phyloP scores from a whole-genome alignment of 2,113 vertebrate genomes.

The Ictalurus furcatus region DNA sequence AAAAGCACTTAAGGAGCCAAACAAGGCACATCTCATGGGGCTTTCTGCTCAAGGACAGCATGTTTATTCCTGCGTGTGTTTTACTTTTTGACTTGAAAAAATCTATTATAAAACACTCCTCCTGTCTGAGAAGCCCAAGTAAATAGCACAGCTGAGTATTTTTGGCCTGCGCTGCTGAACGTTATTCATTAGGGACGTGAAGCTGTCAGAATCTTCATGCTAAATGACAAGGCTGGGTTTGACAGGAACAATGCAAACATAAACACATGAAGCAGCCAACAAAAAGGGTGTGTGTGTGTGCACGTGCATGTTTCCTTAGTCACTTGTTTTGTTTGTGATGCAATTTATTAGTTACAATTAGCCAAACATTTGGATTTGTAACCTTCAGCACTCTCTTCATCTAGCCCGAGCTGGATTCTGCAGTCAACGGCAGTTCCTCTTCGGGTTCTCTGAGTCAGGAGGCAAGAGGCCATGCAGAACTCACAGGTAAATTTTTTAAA shows the following conservation, averaged over 20 bases:
- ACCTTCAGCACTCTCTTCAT: neutral
- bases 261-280: neutral
- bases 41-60: neutral
- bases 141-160: constrained; percentile 2
- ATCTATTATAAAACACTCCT: neutral
- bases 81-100: neutral
- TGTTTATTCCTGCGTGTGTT: neutral
- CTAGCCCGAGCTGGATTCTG: constrained; percentile 85
- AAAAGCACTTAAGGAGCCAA: neutral
- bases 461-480: constrained; percentile 73
- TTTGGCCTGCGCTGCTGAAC: neutral
- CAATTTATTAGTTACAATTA: neutral
- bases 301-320: neutral
- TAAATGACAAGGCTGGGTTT: neutral
- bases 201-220: neutral
- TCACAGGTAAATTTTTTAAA: constrained; percentile 74
- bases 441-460: constrained; percentile 78
- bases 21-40: too few species aligned
- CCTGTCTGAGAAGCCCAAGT: neutral
- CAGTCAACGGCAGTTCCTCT: constrained; percentile 83
- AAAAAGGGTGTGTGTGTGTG: neutral
- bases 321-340: neutral
- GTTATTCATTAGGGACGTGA: neutral
- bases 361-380: neutral
- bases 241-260: neutral